Evolutionary conservation across 2,888 invertebrate species (phyloP).

Genomic region (Oscheius sp.): DNA sequence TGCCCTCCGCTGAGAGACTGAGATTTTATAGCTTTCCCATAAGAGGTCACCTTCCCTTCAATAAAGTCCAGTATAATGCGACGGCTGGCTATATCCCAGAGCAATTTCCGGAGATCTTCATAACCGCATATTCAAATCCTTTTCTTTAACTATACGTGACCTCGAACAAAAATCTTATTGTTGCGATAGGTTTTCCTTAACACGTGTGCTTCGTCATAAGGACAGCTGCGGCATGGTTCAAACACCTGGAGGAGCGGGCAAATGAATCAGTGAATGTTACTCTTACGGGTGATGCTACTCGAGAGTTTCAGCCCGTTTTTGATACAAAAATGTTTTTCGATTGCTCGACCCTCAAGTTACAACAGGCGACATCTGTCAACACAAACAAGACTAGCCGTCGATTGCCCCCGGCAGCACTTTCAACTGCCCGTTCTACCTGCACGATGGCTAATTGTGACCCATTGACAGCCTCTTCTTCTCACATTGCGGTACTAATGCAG

Average conservation of each 20-base stretch:
- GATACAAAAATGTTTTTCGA: neutral
- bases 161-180: neutral
- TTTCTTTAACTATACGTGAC: neutral
- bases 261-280: neutral
- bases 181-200: neutral
- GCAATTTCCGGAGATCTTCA: conserved; percentile 8
- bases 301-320: neutral
- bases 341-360: conserved; percentile 7
- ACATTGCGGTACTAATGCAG: conserved; percentile 9
- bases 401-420: conserved; percentile 12
- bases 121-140: conserved; percentile 1
- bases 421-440: conserved; percentile 1
- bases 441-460: conserved; percentile 2
- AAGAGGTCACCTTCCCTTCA: neutral
- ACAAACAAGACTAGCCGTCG: conserved; percentile 22
- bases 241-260: neutral
- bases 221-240: neutral
- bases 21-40: too few species aligned
- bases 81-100: conserved; percentile 10
- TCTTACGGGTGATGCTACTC: neutral
- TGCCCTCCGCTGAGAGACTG: too few species aligned
- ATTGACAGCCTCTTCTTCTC: conserved; percentile 9
- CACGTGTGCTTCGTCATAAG: neutral
- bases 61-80: conserved; percentile 3
- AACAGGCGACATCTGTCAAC: conserved; percentile 29